Percentiles rank a stretch among this genome's conserved stretches.
Conservation (phyloP, 2,797 vertebrate species). For the Sebastes matsubarae region DNA sequence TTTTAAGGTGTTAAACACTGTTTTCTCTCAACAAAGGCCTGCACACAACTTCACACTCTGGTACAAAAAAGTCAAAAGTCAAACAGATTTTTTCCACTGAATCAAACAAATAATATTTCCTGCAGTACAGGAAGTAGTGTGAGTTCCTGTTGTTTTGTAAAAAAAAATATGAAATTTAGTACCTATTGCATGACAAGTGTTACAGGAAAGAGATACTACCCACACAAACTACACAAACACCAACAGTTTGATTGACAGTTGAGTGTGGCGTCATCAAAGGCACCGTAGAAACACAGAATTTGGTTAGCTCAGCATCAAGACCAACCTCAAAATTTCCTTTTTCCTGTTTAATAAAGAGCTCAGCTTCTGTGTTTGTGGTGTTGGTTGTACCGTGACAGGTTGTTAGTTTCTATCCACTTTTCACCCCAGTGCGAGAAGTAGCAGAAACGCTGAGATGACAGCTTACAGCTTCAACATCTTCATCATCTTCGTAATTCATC, state of each 20-base stretch:
- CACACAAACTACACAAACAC: neutral
- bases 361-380: neutral
- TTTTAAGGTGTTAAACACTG: neutral
- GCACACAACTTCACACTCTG: neutral
- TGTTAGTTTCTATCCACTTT: neutral
- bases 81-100: neutral
- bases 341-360: slow-evolving; percentile 1
- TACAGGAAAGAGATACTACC: neutral
- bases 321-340: neutral
- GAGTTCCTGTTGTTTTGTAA: neutral
- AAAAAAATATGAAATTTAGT: neutral
- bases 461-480: neutral
- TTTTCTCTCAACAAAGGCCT: neutral
- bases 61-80: neutral
- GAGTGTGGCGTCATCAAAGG: neutral
- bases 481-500: neutral
- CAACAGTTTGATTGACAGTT: neutral
- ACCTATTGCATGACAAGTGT: neutral
- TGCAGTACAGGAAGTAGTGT: neutral
- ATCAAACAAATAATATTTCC: neutral
- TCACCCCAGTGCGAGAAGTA: neutral
- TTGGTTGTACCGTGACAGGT: too few species aligned
- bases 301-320: neutral
- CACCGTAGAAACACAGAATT: neutral
- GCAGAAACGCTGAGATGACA: slow-evolving; percentile 2